phyloP scores from a whole-genome alignment of 2,888 invertebrate species.

The Zygogramma bicolorata region DNA sequence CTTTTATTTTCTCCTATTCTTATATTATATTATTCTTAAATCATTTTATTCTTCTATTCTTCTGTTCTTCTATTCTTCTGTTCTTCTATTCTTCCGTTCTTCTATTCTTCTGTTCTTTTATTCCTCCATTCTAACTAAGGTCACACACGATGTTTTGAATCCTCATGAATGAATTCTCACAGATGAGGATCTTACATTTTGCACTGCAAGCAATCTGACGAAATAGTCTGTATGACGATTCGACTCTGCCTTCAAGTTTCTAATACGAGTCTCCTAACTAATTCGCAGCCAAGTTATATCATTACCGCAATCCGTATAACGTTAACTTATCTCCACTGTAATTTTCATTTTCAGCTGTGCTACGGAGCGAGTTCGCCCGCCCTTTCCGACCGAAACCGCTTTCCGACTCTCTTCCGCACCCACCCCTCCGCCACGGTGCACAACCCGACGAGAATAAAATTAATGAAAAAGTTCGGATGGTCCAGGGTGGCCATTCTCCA shows the following conservation, averaged over 20 bases:
- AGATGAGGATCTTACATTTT: too few species aligned
- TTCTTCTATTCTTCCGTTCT: too few species aligned
- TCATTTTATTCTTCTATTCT: too few species aligned
- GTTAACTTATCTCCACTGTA: slow-evolving; percentile 7
- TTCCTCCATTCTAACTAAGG: too few species aligned
- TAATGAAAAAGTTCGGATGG: slow-evolving; percentile 98
- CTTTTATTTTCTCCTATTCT: too few species aligned
- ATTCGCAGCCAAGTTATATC: neutral
- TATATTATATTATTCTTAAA: too few species aligned
- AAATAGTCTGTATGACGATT: neutral
- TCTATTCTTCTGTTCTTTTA: too few species aligned
- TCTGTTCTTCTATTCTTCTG: too few species aligned
- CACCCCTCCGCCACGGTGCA: slow-evolving; percentile 99
- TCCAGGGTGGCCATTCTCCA: slow-evolving; percentile 96
- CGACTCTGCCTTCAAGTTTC: neutral
- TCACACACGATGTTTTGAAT: too few species aligned
- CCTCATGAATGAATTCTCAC: too few species aligned
- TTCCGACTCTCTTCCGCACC: slow-evolving; percentile 97
- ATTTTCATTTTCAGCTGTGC: slow-evolving; percentile 79
- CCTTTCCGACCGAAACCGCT: slow-evolving; percentile 94
- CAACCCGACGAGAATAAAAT: slow-evolving; percentile 95
- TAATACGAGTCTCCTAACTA: neutral
- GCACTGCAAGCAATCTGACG: too few species aligned
- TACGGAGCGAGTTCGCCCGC: slow-evolving; percentile 99
- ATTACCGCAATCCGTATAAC: neutral